Percentiles rank a stretch among this genome's conserved stretches.
phyloP scores from a whole-genome alignment of 2,888 invertebrate genomes.

The Vannuccia rotundouncinata region DNA sequence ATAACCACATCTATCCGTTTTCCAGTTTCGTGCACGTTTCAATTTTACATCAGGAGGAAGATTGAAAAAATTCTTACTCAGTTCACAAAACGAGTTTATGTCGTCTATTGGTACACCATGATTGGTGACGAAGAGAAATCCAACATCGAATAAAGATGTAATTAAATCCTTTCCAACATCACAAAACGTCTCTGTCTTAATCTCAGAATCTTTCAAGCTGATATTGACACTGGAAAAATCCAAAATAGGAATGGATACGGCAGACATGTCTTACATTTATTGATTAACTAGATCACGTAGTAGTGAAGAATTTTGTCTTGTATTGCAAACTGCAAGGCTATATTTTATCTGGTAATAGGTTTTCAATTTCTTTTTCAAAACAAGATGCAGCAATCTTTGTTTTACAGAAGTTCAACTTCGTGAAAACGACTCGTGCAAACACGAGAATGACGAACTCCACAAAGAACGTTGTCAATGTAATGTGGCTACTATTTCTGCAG shows the following conservation, averaged over 20 bases:
- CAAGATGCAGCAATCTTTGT: no score
- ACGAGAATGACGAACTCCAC: not conserved
- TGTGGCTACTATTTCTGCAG: not conserved
- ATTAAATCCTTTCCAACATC: slow-evolving; percentile 14
- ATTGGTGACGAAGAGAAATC: slow-evolving; percentile 30
- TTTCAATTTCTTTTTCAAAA: no score
- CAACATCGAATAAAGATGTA: slow-evolving; percentile 28
- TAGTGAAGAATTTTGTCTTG: not conserved
- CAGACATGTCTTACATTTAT: not conserved
- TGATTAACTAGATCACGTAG: not conserved
- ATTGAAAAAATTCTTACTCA: not conserved
- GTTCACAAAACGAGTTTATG: not conserved
- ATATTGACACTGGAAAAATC: slow-evolving; percentile 6
- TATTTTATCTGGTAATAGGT: no score
- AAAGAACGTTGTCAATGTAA: not conserved
- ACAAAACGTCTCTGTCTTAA: not conserved
- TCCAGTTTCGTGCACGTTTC: not conserved
- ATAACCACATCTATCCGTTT: not conserved
- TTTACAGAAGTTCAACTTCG: no score
- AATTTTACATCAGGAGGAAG: not conserved
- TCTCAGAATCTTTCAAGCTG: not conserved
- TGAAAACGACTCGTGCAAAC: no score
- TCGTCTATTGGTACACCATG: slow-evolving; percentile 31
- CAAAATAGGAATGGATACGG: not conserved
- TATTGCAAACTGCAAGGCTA: not conserved